These are phyloP conservation scores for Eupithecia abbreviata DNA, from an alignment of 2,888 invertebrate genomes.

Conservation along the genomic window DNA sequence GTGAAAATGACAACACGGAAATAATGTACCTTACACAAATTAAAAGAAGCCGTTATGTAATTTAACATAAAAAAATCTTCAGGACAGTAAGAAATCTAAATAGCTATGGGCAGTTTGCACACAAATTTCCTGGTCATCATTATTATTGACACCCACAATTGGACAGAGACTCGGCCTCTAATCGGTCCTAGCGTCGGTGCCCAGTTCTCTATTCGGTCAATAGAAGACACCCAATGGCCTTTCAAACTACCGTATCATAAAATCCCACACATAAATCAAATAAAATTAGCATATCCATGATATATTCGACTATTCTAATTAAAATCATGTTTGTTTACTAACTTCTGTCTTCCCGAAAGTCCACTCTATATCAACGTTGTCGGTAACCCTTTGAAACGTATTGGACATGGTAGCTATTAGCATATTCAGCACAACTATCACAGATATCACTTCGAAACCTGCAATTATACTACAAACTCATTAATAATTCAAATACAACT, in stretches of 20 bases:
- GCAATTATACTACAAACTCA: conserved; percentile 48
- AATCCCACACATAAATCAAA: conserved; percentile 15
- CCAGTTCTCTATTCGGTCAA: background rate
- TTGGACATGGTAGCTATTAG: conserved; percentile 91
- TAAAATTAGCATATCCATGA: conserved; percentile 18
- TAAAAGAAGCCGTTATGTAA: background rate
- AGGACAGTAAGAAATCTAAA: background rate
- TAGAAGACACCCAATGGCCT: background rate
- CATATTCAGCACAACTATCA: conserved; percentile 90
- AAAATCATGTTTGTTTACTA: conserved; percentile 40
- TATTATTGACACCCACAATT: background rate
- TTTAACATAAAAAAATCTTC: background rate
- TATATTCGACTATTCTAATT: background rate
- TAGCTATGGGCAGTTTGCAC: background rate
- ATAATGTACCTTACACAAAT: background rate
- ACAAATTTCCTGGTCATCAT: background rate
- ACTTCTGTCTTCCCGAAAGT: conserved; percentile 88
- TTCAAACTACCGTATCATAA: background rate
- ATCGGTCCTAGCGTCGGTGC: background rate
- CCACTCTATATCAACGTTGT: conserved; percentile 89
- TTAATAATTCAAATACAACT: conserved; percentile 30
- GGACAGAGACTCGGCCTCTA: background rate
- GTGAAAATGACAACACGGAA: background rate
- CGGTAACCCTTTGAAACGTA: conserved; percentile 87
- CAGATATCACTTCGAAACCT: conserved; percentile 87